phyloP scores from a whole-genome alignment of 2,888 invertebrate species.

The Teleiodes luculella region DNA sequence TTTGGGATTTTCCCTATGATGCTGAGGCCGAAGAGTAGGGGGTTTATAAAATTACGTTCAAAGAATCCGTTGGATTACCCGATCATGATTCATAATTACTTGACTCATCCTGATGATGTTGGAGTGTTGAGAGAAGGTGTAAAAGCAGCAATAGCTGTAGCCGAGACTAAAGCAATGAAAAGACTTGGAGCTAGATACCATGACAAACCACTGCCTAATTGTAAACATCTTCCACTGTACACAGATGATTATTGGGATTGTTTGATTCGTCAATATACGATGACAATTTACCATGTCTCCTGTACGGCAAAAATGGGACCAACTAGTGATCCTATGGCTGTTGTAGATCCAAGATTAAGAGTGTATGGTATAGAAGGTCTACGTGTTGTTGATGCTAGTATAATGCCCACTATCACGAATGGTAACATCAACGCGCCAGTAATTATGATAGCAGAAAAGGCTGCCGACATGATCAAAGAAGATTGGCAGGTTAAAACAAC shows the following conservation, averaged over 20 bases:
- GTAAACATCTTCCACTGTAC: slow-evolving; percentile 85
- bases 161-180: slow-evolving; percentile 87
- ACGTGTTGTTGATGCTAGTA: slow-evolving; percentile 91
- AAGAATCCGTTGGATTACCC: slow-evolving; percentile 89
- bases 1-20: slow-evolving; percentile 93
- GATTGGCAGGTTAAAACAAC: slow-evolving; percentile 75
- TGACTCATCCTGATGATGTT: slow-evolving; percentile 91
- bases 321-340: slow-evolving; percentile 85
- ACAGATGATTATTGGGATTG: slow-evolving; percentile 95
- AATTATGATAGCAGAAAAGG: slow-evolving; percentile 93
- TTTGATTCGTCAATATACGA: slow-evolving; percentile 88
- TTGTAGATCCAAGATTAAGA: slow-evolving; percentile 86
- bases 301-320: slow-evolving; percentile 93
- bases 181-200: slow-evolving; percentile 88
- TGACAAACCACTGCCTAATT: slow-evolving; percentile 86
- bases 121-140: slow-evolving; percentile 90
- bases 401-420: slow-evolving; percentile 92
- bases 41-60: slow-evolving; percentile 85
- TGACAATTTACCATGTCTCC: slow-evolving; percentile 92
- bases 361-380: slow-evolving; percentile 88
- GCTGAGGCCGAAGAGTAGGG: slow-evolving; percentile 91
- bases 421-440: slow-evolving; percentile 93
- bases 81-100: slow-evolving; percentile 92
- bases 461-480: slow-evolving; percentile 87
- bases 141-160: slow-evolving; percentile 89